These are phyloP conservation scores for Meganola albula DNA, from an alignment of 2,888 invertebrate genomes.

Conservation along the genomic window DNA sequence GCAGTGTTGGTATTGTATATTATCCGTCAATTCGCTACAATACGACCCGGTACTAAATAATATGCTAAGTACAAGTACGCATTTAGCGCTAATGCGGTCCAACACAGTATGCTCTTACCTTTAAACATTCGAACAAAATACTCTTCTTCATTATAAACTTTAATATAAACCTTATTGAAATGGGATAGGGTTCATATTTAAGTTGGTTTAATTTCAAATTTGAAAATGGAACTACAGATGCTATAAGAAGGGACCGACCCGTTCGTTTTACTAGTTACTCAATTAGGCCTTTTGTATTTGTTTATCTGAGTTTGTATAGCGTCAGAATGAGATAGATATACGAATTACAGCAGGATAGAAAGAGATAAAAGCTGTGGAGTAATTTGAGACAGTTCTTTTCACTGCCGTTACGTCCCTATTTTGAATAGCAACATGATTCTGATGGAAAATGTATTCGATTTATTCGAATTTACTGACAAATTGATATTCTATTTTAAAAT, in stretches of 20 bases:
- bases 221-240: too few relatives aligned
- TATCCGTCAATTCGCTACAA: too few relatives aligned
- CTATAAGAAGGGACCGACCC: conserved; percentile 66
- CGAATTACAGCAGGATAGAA: conserved; percentile 24
- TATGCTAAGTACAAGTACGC: too few relatives aligned
- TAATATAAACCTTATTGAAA: conserved; percentile 15
- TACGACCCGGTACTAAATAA: too few relatives aligned
- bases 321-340: conserved; percentile 44
- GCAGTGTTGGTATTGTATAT: too few relatives aligned
- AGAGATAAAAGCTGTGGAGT: conserved; percentile 52
- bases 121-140: conserved; percentile 44
- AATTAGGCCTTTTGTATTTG: conserved; percentile 79
- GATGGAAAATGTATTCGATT: conserved; percentile 74
- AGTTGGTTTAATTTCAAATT: too few relatives aligned
- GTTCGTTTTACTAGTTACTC: conserved; percentile 78
- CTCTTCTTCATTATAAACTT: conserved; percentile 3
- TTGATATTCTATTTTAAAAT: too few relatives aligned
- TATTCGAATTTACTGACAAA: too few relatives aligned
- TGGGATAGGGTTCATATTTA: conserved; percentile 29
- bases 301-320: conserved; percentile 77
- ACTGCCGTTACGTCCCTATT: conserved; percentile 72
- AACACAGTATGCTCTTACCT: too few relatives aligned
- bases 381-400: conserved; percentile 78
- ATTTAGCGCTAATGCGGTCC: too few relatives aligned
- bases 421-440: conserved; percentile 73